Evolutionary conservation across 2,888 invertebrate species (phyloP), one percentile per base, ranked within the genome.

Genomic region (Rhyacophila evoluta): DNA sequence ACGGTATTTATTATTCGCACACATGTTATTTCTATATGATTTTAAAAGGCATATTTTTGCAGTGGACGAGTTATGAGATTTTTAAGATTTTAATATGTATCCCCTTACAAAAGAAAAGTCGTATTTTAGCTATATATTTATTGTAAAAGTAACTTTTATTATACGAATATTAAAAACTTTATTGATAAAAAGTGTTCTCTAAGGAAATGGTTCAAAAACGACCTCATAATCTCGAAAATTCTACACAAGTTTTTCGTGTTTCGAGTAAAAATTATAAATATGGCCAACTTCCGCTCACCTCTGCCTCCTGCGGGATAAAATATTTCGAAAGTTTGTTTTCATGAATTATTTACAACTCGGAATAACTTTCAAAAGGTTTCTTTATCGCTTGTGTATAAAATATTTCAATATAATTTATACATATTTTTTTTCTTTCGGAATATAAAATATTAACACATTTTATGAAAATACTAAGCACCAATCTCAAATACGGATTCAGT

Each of bases 321-420:
- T 55, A 55, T 55, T 55, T 19, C 10, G 6, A 55, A 55, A 55
- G 55, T 25, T 55, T 19, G 19, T 55, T 55, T 55, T 55, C 55
- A 55, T 55, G 55, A 55, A 55, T 55, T 55, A 55, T 55, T 55
- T 55, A 55, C 55, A 55, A 25, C 15, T 3, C 10, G 25, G 55
- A 55, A 55, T 55, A 19, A 55, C 55, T 55, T 55, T 55, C 55
- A 6, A 19, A 55, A 25, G 55, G 55, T 19, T 55, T 19, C 55
- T 19, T 55, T 55, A 55, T 55, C 8, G 55, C 55, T 10, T 55
- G 55, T 55, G 19, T 55, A 55, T 55, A 55, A 55, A 55, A 55
- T 55, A 55, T 55, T 55, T 33, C 19, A 55, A 55, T 15, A 55
- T 55, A 55, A 55, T 15, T 55, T 25, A 8, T 55, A 6, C 55